Evolutionary conservation across 2,888 invertebrate species (phyloP).

Genomic region (Tetragnatha montana): DNA sequence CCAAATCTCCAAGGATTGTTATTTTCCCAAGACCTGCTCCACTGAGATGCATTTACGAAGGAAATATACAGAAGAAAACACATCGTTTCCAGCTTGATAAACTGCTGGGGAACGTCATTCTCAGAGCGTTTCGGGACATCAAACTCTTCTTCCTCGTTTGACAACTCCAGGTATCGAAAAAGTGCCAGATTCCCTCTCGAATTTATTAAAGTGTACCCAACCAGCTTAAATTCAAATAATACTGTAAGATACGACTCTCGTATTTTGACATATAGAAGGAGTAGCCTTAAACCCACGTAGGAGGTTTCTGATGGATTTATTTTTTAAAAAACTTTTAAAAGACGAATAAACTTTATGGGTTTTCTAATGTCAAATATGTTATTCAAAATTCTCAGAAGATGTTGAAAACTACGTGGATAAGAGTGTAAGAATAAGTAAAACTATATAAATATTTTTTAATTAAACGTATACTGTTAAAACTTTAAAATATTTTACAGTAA

Average conservation of each 20-base stretch:
- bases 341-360: no score
- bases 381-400: no score
- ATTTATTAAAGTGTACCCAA: not conserved
- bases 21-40: not conserved
- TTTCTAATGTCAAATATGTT: no score
- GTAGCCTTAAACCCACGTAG: not conserved
- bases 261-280: not conserved
- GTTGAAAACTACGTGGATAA: no score
- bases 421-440: no score
- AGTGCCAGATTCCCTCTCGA: not conserved
- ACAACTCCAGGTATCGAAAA: not conserved
- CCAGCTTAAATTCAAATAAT: not conserved
- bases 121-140: conserved; percentile 8
- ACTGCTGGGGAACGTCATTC: conserved; percentile 13
- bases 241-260: not conserved
- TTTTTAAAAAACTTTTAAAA: no score
- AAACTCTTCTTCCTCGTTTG: not conserved
- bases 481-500: no score
- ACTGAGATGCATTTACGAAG: not conserved
- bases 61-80: conserved; percentile 2
- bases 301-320: not conserved
- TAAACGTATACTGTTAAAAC: no score
- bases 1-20: not conserved
- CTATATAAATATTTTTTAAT: no score
- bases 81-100: conserved; percentile 29